Conservation (phyloP, 2,888 invertebrate genomes). For the Mythimna ferrago region DNA sequence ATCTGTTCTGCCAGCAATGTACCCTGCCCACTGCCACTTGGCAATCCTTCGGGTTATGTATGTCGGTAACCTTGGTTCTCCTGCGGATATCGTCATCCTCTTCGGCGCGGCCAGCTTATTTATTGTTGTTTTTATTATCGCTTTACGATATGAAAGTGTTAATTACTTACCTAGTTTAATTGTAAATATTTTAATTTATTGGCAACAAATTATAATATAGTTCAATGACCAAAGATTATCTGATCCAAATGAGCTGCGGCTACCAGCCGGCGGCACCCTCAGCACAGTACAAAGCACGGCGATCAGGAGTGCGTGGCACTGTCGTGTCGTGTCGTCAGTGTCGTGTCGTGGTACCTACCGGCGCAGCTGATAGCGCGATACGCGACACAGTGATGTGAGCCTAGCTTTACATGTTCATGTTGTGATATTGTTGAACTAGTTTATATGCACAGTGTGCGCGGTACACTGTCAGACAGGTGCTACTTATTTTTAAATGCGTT, state of each 20-base stretch:
- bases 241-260: constrained; percentile 62
- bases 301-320: neutral
- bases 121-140: constrained; percentile 18
- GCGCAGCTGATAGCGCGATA: neutral
- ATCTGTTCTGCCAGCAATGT: too few relatives aligned
- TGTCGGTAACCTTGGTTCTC: too few relatives aligned
- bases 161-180: neutral
- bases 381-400: neutral
- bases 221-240: constrained; percentile 67
- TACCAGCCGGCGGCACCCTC: neutral
- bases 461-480: constrained; percentile 30
- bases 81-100: too few relatives aligned
- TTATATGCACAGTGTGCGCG: neutral
- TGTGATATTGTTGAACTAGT: constrained; percentile 53
- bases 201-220: constrained; percentile 27
- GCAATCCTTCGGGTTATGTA: too few relatives aligned
- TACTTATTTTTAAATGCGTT: constrained; percentile 37
- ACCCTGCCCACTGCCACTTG: too few relatives aligned
- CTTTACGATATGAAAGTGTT: constrained; percentile 6
- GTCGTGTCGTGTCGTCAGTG: neutral
- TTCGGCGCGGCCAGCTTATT: neutral
- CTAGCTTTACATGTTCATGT: neutral
- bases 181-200: constrained; percentile 44
- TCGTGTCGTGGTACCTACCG: neutral
- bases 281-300: constrained; percentile 60